Evolutionary conservation across 1,140 invertebrate species (phyloP).

Genomic region (Nixonia krombeini): DNA sequence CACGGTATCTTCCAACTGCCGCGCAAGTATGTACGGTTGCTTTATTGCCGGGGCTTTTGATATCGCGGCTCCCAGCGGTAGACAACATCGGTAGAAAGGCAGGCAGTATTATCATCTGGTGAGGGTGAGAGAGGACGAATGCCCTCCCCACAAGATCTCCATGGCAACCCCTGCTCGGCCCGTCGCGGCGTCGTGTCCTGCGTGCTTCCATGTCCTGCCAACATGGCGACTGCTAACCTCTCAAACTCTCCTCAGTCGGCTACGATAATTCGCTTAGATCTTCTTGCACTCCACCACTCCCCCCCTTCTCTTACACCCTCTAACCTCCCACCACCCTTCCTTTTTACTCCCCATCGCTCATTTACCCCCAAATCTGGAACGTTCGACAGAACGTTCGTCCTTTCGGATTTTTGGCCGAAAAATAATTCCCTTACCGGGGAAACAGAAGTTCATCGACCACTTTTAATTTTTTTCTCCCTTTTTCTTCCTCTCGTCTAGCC

Average conservation of each 20-base stretch:
- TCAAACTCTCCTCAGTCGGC: slow-evolving; percentile 53
- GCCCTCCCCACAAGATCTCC: slow-evolving; percentile 66
- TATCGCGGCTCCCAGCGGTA: slow-evolving; percentile 60
- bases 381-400: no score
- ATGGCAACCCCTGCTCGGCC: slow-evolving; percentile 67
- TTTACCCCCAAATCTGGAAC: no score
- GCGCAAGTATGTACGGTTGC: slow-evolving; percentile 55
- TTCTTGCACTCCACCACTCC: slow-evolving; percentile 7
- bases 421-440: no score
- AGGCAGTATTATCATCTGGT: slow-evolving; percentile 64
- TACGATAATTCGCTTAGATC: slow-evolving; percentile 51
- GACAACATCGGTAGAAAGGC: slow-evolving; percentile 64
- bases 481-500: slow-evolving; percentile 5
- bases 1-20: slow-evolving; percentile 9
- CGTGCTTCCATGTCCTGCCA: slow-evolving; percentile 60
- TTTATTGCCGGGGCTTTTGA: slow-evolving; percentile 64
- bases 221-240: slow-evolving; percentile 66
- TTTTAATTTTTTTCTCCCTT: slow-evolving; percentile 7
- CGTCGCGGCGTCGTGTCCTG: slow-evolving; percentile 62
- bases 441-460: no score
- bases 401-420: no score
- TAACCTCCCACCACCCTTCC: slow-evolving; percentile 1
- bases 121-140: slow-evolving; percentile 67
- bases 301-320: slow-evolving; percentile 2
- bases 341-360: slow-evolving; percentile 4